A percentile compares a stretch with the other conserved stretches of the same genome.
phyloP scores from a whole-genome alignment of 2,113 vertebrate species.

The Gnathonemus echidnorhynchus region DNA sequence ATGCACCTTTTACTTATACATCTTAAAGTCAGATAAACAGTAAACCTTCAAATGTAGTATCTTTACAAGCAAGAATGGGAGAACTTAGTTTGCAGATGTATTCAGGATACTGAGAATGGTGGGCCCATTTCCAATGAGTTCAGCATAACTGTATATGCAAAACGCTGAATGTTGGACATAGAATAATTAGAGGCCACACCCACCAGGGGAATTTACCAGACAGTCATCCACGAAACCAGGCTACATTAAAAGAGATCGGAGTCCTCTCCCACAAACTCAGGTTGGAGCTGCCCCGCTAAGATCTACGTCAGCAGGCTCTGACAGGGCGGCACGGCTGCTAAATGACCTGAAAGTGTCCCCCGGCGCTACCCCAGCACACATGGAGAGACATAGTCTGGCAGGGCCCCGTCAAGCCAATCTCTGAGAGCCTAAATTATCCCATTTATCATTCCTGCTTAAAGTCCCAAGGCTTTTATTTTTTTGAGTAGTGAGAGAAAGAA shows the following conservation, averaged over 20 bases:
- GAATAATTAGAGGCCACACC: constrained; percentile 29
- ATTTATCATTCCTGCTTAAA: constrained; percentile 27
- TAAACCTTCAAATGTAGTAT: neutral
- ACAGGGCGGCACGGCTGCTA: constrained; percentile 41
- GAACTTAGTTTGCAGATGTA: neutral
- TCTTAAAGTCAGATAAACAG: neutral
- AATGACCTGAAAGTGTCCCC: constrained; percentile 41
- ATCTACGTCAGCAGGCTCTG: constrained; percentile 40
- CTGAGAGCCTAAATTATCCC: constrained; percentile 5
- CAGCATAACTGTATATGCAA: neutral
- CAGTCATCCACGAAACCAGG: constrained; percentile 38
- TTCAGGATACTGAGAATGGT: neutral
- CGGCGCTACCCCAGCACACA: constrained; percentile 38
- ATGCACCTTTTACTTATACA: neutral
- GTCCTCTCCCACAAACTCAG: constrained; percentile 35
- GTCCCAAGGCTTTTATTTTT: neutral
- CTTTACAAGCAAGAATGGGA: neutral
- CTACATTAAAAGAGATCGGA: constrained; percentile 27
- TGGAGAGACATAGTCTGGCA: constrained; percentile 35
- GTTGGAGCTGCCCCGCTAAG: constrained; percentile 51
- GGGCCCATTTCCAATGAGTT: neutral
- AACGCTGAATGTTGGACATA: neutral
- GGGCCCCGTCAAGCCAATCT: constrained; percentile 32
- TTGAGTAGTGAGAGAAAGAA: neutral
- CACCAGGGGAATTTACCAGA: constrained; percentile 45